Conservation (phyloP, 1,140 invertebrate genomes). For the Brachionus angularis region DNA sequence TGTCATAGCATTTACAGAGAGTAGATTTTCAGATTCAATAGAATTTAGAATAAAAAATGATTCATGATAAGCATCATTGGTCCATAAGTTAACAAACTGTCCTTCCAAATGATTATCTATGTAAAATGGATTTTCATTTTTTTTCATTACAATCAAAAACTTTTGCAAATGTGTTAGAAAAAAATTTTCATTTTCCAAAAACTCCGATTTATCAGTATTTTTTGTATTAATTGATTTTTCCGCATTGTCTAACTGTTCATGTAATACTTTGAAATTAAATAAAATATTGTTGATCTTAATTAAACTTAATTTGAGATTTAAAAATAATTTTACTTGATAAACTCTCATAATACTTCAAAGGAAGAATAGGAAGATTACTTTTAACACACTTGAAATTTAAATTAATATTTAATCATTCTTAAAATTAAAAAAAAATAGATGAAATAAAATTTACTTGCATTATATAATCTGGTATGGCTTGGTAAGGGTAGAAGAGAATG, state of each 20-base stretch:
- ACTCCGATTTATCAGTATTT: too few species aligned
- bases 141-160: too few species aligned
- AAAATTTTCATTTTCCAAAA: too few species aligned
- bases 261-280: too few species aligned
- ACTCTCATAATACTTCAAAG: constrained; percentile 19
- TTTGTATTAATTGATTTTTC: too few species aligned
- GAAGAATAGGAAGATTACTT: neutral
- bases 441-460: constrained; percentile 2
- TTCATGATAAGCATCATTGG: constrained; percentile 11
- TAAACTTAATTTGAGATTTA: neutral
- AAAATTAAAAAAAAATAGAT: neutral
- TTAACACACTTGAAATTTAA: constrained; percentile 13
- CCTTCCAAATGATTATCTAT: neutral
- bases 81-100: constrained; percentile 19
- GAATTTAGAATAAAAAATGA: neutral
- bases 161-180: too few species aligned
- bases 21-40: neutral
- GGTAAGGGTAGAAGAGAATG: constrained; percentile 6
- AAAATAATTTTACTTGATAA: neutral
- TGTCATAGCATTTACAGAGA: neutral
- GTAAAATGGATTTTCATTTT: neutral
- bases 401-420: neutral
- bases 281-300: too few species aligned
- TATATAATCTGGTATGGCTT: constrained; percentile 12
- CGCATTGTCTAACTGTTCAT: too few species aligned